Evolutionary conservation across 2,888 invertebrate species (phyloP), one percentile per base, ranked within the genome.

Genomic region (Quadroppia sp.): DNA sequence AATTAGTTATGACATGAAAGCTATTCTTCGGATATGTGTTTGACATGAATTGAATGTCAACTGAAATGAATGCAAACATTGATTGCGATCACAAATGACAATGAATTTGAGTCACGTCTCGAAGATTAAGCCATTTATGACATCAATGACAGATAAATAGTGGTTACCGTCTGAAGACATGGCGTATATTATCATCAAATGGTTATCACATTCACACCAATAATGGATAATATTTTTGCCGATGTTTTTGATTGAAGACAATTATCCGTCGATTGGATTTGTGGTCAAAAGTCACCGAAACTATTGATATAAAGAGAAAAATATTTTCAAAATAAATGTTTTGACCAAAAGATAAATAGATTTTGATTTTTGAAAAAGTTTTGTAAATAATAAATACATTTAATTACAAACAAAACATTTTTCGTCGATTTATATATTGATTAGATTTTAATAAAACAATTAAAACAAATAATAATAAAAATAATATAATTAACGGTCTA

Each of bases 401-500:
- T 7, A 36, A 36, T 36, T 4, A n/a, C n/a, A n/a, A n/a, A n/a
- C n/a, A n/a, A n/a, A n/a, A n/a, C n/a, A n/a, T n/a, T n/a, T n/a
- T n/a, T n/a, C n/a, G n/a, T n/a, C n/a, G n/a, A n/a, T n/a, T n/a
- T n/a, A n/a, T n/a, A n/a, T n/a, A n/a, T n/a, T n/a, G n/a, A n/a
- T n/a, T n/a, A n/a, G n/a, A n/a, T n/a, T 42, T 42, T 11, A 42
- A 42, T 11, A n/a, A 48, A 48, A n/a, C 48, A 48, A 48, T n/a
- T 15, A 15, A n/a, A n/a, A 15, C 15, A 15, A n/a, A 9, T 48
- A 48, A n/a, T n/a, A 36, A 20, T 20, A 36, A n/a, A 20, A 20
- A n/a, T 36, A n/a, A 64, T n/a, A 32, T 59, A 59, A 30, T 59
- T 59, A 59, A 59, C 59, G 59, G 61, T 36, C 36, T 64, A 64